Conservation (phyloP, 2,888 invertebrate species). For the Pandemis heparana region DNA sequence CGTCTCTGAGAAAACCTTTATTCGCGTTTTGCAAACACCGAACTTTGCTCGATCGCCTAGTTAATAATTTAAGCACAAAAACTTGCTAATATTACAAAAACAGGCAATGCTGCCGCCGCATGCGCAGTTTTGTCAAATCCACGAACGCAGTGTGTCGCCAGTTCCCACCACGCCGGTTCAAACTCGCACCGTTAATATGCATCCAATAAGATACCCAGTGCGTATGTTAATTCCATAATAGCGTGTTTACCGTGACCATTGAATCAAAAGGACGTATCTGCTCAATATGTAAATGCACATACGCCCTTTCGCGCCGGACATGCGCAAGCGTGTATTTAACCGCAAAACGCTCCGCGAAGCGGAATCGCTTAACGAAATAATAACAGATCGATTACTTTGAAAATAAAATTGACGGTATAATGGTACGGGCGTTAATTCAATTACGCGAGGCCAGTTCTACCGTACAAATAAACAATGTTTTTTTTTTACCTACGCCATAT, state of each 20-base stretch:
- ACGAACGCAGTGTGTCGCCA: constrained; percentile 1
- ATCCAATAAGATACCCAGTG: constrained; percentile 66
- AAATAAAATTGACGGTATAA: constrained; percentile 34
- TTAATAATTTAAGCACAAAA: too few species aligned
- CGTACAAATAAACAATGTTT: neutral
- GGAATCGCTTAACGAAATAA: constrained; percentile 61
- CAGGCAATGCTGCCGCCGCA: constrained; percentile 23
- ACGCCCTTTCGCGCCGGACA: constrained; percentile 1
- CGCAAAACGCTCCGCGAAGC: constrained; percentile 54
- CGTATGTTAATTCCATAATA: constrained; percentile 77
- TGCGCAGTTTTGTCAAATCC: constrained; percentile 22
- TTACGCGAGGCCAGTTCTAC: constrained; percentile 14
- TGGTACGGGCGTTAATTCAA: constrained; percentile 30
- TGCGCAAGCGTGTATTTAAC: constrained; percentile 53
- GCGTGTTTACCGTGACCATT: constrained; percentile 68
- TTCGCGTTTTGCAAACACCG: too few species aligned
- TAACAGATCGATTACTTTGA: constrained; percentile 51
- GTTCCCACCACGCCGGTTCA: constrained; percentile 46
- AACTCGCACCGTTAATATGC: constrained; percentile 70
- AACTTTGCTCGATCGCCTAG: too few species aligned
- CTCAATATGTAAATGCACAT: neutral
- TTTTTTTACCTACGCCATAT: neutral
- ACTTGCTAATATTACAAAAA: neutral
- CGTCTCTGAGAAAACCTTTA: too few species aligned
- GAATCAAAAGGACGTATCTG: constrained; percentile 24